Evolutionary conservation across 2,113 vertebrate species (phyloP).

Genomic region (Lycaon pictus): DNA sequence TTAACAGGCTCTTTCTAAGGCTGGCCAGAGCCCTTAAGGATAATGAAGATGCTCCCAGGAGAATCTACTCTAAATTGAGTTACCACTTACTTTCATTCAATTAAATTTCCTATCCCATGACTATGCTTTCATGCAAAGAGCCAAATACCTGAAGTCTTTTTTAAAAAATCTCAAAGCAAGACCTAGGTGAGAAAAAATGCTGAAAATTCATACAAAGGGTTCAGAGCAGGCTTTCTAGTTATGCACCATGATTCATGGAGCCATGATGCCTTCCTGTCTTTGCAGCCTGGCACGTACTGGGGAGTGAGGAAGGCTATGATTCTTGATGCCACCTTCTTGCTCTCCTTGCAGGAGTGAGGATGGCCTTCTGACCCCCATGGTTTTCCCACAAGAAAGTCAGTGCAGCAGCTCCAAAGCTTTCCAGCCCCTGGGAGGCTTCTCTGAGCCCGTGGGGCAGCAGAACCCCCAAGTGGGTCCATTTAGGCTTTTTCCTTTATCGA

Average conservation of each 20-base stretch:
- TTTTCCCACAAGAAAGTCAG: not conserved
- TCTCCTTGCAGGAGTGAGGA: not conserved
- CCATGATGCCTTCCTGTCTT: fast-evolving
- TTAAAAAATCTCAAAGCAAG: not conserved
- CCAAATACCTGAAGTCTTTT: not conserved
- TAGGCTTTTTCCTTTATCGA: not conserved
- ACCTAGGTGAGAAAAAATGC: not conserved
- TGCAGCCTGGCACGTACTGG: not conserved
- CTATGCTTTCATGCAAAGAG: not conserved
- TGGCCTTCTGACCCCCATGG: not conserved
- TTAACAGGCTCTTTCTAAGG: not conserved
- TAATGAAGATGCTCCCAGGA: not conserved
- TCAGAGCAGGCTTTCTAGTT: not conserved
- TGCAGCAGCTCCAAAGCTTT: not conserved
- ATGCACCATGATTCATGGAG: too few species aligned
- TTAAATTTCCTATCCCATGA: not conserved
- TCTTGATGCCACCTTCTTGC: not conserved
- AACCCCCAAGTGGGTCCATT: not conserved
- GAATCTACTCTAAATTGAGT: not conserved
- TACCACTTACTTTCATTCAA: not conserved
- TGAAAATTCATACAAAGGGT: not conserved
- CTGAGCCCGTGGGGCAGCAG: not conserved
- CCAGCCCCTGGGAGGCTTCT: not conserved
- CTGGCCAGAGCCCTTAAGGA: not conserved
- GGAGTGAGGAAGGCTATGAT: not conserved